phyloP scores from a whole-genome alignment of 2,797 vertebrate genomes.

The Sebastiscus tertius region DNA sequence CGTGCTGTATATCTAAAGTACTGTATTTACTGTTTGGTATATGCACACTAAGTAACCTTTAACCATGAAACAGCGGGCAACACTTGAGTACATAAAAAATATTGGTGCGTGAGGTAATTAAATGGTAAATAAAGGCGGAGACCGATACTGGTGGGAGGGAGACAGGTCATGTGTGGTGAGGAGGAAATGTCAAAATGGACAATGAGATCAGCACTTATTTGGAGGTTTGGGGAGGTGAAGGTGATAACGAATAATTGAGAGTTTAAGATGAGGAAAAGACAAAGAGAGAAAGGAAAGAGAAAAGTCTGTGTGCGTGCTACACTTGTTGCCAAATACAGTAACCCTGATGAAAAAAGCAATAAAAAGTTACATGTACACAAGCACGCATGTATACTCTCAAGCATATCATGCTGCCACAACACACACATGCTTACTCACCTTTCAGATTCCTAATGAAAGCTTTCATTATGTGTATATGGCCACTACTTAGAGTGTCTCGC shows the following conservation, averaged over 20 bases:
- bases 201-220: neutral
- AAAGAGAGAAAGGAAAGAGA: neutral
- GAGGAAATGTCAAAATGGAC: neutral
- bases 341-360: slow-evolving; percentile 37
- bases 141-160: neutral
- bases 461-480: slow-evolving; percentile 73
- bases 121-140: neutral
- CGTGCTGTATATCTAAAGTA: neutral
- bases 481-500: slow-evolving; percentile 75
- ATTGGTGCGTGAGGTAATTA: neutral
- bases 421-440: slow-evolving; percentile 25
- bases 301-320: neutral
- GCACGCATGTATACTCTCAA: neutral
- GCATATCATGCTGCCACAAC: slow-evolving; percentile 6
- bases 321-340: slow-evolving; percentile 54
- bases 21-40: neutral
- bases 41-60: neutral
- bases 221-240: neutral
- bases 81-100: neutral
- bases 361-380: neutral
- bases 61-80: neutral
- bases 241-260: neutral
- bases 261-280: neutral
- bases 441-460: slow-evolving; percentile 75
- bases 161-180: neutral